Percentiles rank a stretch among this genome's conserved stretches.
phyloP scores from a whole-genome alignment of 2,113 vertebrate species.

The Atlantisia rogersi region DNA sequence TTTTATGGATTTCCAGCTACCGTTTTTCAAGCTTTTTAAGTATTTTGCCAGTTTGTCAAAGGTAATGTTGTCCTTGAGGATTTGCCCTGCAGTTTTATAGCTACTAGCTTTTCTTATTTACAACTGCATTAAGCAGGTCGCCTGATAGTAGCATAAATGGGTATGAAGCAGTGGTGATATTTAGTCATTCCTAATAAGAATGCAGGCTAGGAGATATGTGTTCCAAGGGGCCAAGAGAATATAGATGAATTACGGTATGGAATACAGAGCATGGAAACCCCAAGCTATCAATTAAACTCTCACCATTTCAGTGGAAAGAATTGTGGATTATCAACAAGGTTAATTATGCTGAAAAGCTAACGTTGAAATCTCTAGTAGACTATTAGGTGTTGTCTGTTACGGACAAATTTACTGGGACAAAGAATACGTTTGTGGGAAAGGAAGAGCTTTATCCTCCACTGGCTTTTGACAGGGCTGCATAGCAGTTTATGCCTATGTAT shows the following conservation, averaged over 20 bases:
- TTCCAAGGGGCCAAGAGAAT: slow-evolving; percentile 29
- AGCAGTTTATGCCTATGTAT: background rate
- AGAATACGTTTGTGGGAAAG: background rate
- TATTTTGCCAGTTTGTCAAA: slow-evolving; percentile 45
- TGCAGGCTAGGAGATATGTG: background rate
- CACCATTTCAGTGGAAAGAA: background rate
- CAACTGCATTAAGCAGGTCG: slow-evolving; percentile 18
- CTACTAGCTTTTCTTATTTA: slow-evolving; percentile 50
- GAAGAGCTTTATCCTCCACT: background rate
- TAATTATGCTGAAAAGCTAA: slow-evolving; percentile 10
- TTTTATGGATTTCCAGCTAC: slow-evolving; percentile 18
- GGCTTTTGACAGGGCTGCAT: background rate
- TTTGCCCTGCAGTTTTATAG: slow-evolving; percentile 42
- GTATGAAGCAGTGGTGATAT: slow-evolving; percentile 19
- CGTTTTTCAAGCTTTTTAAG: slow-evolving; percentile 37
- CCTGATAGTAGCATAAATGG: slow-evolving; percentile 29
- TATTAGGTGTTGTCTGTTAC: background rate
- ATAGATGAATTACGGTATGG: background rate
- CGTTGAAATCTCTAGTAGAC: background rate
- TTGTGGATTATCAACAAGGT: slow-evolving; percentile 4
- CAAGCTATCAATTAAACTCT: background rate
- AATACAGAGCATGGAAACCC: background rate
- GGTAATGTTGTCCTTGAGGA: slow-evolving; percentile 47
- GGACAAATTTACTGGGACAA: background rate
- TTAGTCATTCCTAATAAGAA: slow-evolving; percentile 61